Evolutionary conservation across 23 tunicate genomes (phyloP).

Genomic region (Trididemnum clinides): DNA sequence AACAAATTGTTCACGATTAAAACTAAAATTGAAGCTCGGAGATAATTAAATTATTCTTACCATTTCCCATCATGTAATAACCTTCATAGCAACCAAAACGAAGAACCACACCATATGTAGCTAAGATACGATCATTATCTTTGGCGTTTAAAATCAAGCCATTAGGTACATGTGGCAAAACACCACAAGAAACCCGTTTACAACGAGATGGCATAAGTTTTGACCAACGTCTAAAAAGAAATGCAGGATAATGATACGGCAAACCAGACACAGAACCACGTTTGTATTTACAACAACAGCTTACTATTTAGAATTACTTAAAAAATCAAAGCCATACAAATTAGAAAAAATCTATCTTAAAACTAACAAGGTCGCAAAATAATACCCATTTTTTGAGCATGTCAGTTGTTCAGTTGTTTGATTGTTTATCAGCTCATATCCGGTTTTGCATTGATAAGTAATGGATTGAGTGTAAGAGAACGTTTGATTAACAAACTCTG

Average conservation of each 20-base stretch:
- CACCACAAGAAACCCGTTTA: constrained; percentile 57
- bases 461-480: constrained; percentile 20
- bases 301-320: too few relatives aligned
- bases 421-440: constrained; percentile 37
- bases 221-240: constrained; percentile 44
- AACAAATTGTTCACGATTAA: neutral
- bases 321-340: neutral
- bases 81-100: constrained; percentile 36
- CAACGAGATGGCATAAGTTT: constrained; percentile 28
- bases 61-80: constrained; percentile 25
- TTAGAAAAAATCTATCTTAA: neutral
- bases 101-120: neutral
- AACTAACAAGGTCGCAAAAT: too few relatives aligned
- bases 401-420: constrained; percentile 17
- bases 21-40: neutral
- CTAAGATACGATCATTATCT: neutral
- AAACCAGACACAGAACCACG: too few relatives aligned
- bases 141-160: constrained; percentile 10
- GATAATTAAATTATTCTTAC: constrained; percentile 14
- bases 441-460: constrained; percentile 41
- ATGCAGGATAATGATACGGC: too few relatives aligned
- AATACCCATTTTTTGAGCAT: constrained; percentile 48
- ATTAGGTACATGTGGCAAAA: constrained; percentile 41
- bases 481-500: neutral
- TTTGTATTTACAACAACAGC: too few relatives aligned